Base-by-base conservation (phyloP, 2,888 invertebrate species). In the Hirtodrosophila duncani region DNA sequence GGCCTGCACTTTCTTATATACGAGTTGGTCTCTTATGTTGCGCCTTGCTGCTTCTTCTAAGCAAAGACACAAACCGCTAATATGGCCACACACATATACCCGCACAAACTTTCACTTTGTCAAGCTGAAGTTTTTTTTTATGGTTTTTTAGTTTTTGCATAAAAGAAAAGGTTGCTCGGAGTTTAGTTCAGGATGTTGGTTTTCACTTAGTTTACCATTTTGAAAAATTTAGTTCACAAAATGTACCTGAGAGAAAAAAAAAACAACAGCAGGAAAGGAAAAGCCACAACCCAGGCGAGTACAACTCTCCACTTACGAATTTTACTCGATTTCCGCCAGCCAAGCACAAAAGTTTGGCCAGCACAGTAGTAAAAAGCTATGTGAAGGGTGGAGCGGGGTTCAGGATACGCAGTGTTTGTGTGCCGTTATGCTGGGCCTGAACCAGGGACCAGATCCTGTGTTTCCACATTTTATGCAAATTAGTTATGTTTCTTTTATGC, bases 401-500 rank as follows among this genome's bases (percentile, higher is more conserved):
- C n/a, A n/a, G n/a, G n/a, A n/a, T n/a, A n/a, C n/a, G n/a, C n/a
- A n/a, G n/a, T n/a, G n/a, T 43, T 42, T 44, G 16, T 48, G 43
- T 36, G 37, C n/a, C n/a, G n/a, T n/a, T n/a, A n/a, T n/a, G n/a
- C n/a, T n/a, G 26, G 14, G 24, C 24, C 10, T 23, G 23, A n/a
- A n/a, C n/a, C n/a, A n/a, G n/a, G n/a, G n/a, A n/a, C n/a, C n/a
- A n/a, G n/a, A n/a, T 18, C 43, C 49, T 48, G 48, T 69, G 61
- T 67, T 75, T 62, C 45, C 45, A 58, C 79, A 75, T 81, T 75
- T 81, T 75, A 75, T 75, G 74, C 81, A 75, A 75, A 75, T 75
- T 75, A 75, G 74, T 75, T 81, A 75, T 81, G 81, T 81, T 74
- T 74, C 75, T 75, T 74, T 79, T 70, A 74, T 74, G 70, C 66